Conservation (phyloP, 2,888 invertebrate genomes). For the Cancer borealis region DNA sequence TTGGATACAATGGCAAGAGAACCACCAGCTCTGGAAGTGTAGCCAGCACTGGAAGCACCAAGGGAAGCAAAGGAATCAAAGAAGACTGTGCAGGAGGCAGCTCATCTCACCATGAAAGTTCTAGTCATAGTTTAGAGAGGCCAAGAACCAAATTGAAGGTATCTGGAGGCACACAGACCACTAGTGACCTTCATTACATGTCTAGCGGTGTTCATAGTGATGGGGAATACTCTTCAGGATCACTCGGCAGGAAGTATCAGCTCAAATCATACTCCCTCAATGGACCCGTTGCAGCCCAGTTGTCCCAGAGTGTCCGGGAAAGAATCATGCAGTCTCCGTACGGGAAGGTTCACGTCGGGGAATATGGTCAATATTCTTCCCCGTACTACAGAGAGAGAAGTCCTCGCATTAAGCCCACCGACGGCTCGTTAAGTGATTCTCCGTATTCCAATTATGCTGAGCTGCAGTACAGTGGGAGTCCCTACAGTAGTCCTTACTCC, state of each 20-base stretch:
- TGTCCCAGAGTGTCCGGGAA: conserved; percentile 92
- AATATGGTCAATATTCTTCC: conserved; percentile 70
- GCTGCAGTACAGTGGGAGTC: conserved; percentile 79
- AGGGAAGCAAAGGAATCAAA: conserved; percentile 57
- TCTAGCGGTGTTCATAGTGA: conserved; percentile 77
- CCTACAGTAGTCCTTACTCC: conserved; percentile 86
- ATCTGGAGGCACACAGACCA: conserved; percentile 93
- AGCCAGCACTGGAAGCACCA: conserved; percentile 66
- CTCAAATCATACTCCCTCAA: conserved; percentile 92
- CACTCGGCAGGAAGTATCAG: conserved; percentile 77
- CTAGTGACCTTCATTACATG: conserved; percentile 81
- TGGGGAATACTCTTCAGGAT: conserved; percentile 77
- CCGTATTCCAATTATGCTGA: conserved; percentile 78
- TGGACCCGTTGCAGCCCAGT: conserved; percentile 90
- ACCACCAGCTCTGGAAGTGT: conserved; percentile 72
- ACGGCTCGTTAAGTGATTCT: conserved; percentile 89
- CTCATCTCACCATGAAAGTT: conserved; percentile 64
- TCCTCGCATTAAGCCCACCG: conserved; percentile 80
- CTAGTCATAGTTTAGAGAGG: conserved; percentile 77
- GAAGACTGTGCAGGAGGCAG: conserved; percentile 57
- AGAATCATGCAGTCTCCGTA: conserved; percentile 84
- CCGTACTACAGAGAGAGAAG: conserved; percentile 77
- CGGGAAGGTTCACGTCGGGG: conserved; percentile 85
- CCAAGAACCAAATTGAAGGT: conserved; percentile 85
- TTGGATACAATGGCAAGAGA: conserved; percentile 75